These are phyloP conservation scores for Agrilus biguttatus DNA, from an alignment of 2,888 invertebrate species.

Conservation along the genomic window DNA sequence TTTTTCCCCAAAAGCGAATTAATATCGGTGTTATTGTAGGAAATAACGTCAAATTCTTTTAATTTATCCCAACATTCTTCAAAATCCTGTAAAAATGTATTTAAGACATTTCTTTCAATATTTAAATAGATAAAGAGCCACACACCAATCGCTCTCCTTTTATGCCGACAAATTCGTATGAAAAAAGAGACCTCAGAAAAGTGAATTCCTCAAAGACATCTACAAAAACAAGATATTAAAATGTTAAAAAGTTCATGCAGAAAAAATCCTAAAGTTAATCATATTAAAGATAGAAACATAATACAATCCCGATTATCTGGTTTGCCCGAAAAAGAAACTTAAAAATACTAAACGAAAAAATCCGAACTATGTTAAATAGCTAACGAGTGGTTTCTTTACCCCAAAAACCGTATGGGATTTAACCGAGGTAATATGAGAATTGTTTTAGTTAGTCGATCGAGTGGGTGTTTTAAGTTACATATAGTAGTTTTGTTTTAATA, in stretches of 20 bases:
- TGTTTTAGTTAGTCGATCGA: no score
- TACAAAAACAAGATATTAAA: conserved; percentile 30
- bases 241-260: not conserved
- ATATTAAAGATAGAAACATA: not conserved
- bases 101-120: conserved; percentile 1
- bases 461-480: no score
- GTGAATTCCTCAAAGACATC: conserved; percentile 34
- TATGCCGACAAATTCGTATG: conserved; percentile 48
- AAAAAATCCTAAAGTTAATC: not conserved
- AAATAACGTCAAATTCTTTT: conserved; percentile 22
- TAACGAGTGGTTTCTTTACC: no score
- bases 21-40: conserved; percentile 13
- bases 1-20: conserved; percentile 30
- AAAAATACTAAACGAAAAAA: no score
- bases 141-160: conserved; percentile 35
- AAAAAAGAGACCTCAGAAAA: conserved; percentile 38
- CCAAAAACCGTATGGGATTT: no score
- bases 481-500: no score
- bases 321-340: no score
- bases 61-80: conserved; percentile 28
- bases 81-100: conserved; percentile 29
- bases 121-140: conserved; percentile 7
- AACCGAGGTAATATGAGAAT: no score
- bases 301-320: no score
- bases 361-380: no score